phyloP scores from a whole-genome alignment of 2,888 invertebrate genomes.

The Prionchulus punctatus region DNA sequence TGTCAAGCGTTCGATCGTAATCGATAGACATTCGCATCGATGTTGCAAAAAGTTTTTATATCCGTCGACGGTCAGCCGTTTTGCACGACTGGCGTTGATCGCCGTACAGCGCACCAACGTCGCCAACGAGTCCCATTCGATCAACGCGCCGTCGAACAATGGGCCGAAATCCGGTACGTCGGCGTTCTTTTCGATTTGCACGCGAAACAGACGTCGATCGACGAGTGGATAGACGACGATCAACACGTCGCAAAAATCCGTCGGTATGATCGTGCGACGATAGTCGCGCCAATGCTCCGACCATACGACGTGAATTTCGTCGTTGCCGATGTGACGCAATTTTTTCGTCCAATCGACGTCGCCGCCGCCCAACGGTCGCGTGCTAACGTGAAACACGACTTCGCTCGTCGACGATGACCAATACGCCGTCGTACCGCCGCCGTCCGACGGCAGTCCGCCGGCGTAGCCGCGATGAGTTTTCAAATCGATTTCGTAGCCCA shows the following conservation, averaged over 20 bases:
- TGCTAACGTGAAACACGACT: slow-evolving; percentile 91
- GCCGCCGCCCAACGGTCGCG: slow-evolving; percentile 62
- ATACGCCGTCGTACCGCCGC: slow-evolving; percentile 85
- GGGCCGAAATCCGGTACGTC: slow-evolving; percentile 48
- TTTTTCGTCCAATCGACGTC: slow-evolving; percentile 25
- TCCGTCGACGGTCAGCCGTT: no score
- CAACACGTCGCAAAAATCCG: slow-evolving; percentile 96
- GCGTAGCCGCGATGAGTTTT: slow-evolving; percentile 86
- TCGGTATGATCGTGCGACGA: slow-evolving; percentile 85
- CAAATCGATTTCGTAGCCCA: slow-evolving; percentile 55
- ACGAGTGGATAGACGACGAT: slow-evolving; percentile 80
- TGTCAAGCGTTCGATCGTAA: neutral
- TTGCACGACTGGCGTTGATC: slow-evolving; percentile 73
- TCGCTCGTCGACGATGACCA: slow-evolving; percentile 80
- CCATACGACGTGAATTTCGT: slow-evolving; percentile 98
- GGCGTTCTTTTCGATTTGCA: slow-evolving; percentile 2
- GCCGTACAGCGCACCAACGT: slow-evolving; percentile 75
- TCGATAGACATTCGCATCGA: neutral
- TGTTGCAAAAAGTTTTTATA: no score
- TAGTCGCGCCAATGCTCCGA: slow-evolving; percentile 91
- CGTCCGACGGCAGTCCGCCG: slow-evolving; percentile 65
- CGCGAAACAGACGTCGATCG: slow-evolving; percentile 46
- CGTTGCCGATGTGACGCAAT: slow-evolving; percentile 49
- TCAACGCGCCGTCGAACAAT: slow-evolving; percentile 74
- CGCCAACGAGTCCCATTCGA: slow-evolving; percentile 55